Evolutionary conservation across 2,113 vertebrate species (phyloP), one percentile per base, ranked within the genome.

Genomic region (Vulpes lagopus): DNA sequence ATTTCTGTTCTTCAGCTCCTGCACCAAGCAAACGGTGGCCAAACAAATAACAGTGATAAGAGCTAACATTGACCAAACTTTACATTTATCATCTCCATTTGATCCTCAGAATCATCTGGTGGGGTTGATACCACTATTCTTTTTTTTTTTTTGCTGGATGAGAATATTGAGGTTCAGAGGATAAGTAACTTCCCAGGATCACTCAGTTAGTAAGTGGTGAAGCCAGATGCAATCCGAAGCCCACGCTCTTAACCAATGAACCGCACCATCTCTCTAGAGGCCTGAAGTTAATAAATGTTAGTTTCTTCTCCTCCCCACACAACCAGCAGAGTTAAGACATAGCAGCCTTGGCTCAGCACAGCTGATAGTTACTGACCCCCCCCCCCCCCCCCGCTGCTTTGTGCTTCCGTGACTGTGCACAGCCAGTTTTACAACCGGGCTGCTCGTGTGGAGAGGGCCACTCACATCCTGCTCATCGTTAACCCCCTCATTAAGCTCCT

Each of bases 381-480:
- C 2, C 2, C 35, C 2, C 35, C 35, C 35, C 35, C 2, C 35
- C 35, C 35, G 2, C 35, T 35, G 16, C 95, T 92, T 38, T 69
- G 55, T 89, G 78, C 67, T 87, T 62, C 23, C 1, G 4, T 95
- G 94, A 49, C 76, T 57, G 38, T 62, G 15, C 64, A 32, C 2
- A 8, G 76, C 17, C 20, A 69, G 71, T 78, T 88, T 83, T 85
- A 85, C 38, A 95, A 62, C 71, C 23, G 0, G 59, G 15, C 60
- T 80, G 73, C 57, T 82, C 11, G 1, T 38, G 32, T 73, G 91
- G 95, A 89, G 90, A 87, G 0, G 11, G 80, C 65, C 53, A 79
- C 82, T 92, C 92, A 94, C 35, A 87, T 96, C 88, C 91, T 79
- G 59, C 71, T 85, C 95, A 83, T 95, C 67, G 1, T 84, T 90